These are phyloP conservation scores for Rousettus leschenaultii DNA, from an alignment of 2,113 vertebrate genomes.

Conservation along the genomic window DNA sequence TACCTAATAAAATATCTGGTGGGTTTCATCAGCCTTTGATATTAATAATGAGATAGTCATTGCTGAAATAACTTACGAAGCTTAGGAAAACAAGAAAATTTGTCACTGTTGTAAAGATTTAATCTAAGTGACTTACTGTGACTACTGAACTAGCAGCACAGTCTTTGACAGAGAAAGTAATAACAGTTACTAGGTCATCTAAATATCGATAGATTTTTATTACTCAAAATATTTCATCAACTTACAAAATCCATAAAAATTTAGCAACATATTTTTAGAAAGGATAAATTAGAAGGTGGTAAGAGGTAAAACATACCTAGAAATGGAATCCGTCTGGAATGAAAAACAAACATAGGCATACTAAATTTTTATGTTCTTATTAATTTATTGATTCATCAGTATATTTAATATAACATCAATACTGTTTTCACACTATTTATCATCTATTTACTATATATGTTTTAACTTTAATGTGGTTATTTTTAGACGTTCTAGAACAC, in stretches of 20 bases:
- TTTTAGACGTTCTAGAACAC: constrained; percentile 46
- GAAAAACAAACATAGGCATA: constrained; percentile 51
- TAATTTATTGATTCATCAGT: neutral
- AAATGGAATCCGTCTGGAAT: constrained; percentile 90
- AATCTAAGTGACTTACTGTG: neutral
- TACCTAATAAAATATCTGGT: constrained; percentile 5
- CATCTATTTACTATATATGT: constrained; percentile 2
- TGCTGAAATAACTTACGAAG: constrained; percentile 5
- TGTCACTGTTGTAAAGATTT: neutral
- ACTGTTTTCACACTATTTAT: neutral
- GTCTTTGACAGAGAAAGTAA: neutral
- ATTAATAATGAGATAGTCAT: neutral
- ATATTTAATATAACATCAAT: constrained; percentile 45
- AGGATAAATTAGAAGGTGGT: neutral
- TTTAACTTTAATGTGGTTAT: constrained; percentile 43
- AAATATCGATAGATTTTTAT: neutral
- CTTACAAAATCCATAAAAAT: neutral
- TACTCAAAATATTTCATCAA: constrained; percentile 8
- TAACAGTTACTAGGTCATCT: neutral
- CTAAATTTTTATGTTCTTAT: constrained; percentile 55
- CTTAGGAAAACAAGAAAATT: constrained; percentile 10
- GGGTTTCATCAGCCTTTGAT: neutral
- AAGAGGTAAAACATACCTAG: constrained; percentile 86
- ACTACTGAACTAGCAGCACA: neutral
- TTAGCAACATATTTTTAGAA: constrained; percentile 7